These are phyloP conservation scores for chimpanzee (Pan troglodytes) DNA, from an alignment of 2,113 vertebrate genomes.

Conservation along the genomic window NHGRI_mPanTro3-v2.1_pri NC_072421.2:126879001-126879500, in stretches of 20 bases:
- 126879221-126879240: background rate
- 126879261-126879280: background rate
- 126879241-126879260: background rate
- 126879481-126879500: background rate
- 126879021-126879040: background rate
- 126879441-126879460: background rate
- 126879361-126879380: background rate
- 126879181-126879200: background rate
- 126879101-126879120: background rate
- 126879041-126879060: background rate
- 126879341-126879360: background rate
- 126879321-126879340: background rate
- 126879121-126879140: background rate
- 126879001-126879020: background rate
- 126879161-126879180: background rate
- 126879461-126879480: background rate
- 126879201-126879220: background rate
- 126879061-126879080: background rate
- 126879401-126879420: background rate
- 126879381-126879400: background rate
- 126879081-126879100: background rate
- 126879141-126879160: background rate
- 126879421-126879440: background rate
- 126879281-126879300: background rate
- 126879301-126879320: background rate